These are phyloP conservation scores for Psittacula echo DNA, from an alignment of 2,797 vertebrate genomes.

Conservation along the genomic window DNA sequence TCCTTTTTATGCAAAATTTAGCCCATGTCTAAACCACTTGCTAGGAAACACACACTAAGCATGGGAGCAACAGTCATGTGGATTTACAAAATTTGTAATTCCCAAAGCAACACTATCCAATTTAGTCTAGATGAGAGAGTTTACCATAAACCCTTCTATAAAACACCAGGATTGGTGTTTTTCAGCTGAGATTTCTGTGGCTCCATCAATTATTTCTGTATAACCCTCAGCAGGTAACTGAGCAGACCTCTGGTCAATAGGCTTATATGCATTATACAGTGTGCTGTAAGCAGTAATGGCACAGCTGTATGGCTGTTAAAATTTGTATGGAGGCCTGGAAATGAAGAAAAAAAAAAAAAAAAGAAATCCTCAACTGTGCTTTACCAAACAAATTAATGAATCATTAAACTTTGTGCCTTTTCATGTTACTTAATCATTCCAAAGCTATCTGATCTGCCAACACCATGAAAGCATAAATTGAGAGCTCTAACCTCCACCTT, in stretches of 20 bases:
- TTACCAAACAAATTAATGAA: background rate
- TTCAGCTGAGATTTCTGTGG: background rate
- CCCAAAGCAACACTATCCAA: background rate
- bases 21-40: background rate
- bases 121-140: background rate
- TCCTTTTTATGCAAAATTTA: background rate
- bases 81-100: background rate
- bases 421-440: background rate
- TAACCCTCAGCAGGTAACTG: background rate
- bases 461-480: background rate
- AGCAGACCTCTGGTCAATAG: background rate
- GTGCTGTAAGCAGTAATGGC: background rate
- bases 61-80: background rate
- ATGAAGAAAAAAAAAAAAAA: fast-evolving
- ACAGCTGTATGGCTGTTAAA: background rate
- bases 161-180: background rate
- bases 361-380: background rate
- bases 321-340: background rate
- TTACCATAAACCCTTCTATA: background rate
- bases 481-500: background rate
- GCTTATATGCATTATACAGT: background rate
- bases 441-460: background rate
- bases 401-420: background rate
- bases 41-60: background rate
- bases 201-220: background rate